Conservation (phyloP, 2,113 vertebrate species). For the Odocoileus virginianus region DNA sequence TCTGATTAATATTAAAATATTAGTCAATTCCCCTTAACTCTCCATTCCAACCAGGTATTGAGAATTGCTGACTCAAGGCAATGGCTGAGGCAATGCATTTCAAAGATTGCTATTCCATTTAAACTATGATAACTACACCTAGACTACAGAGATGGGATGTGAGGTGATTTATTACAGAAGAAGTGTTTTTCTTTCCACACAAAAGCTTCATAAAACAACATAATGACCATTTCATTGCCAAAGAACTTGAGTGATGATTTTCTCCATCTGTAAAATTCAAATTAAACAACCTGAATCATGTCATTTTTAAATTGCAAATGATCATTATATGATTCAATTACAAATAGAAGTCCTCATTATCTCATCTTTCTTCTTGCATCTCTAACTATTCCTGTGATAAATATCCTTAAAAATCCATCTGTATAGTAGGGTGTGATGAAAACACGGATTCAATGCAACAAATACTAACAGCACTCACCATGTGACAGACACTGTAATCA, state of each 20-base stretch:
- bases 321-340: constrained; percentile 33
- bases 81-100: not conserved
- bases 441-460: not conserved
- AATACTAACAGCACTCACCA: not conserved
- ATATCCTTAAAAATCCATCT: not conserved
- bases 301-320: constrained; percentile 46
- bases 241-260: constrained; percentile 29
- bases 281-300: not conserved
- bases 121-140: not conserved
- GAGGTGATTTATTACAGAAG: constrained; percentile 13
- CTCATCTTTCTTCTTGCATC: not conserved
- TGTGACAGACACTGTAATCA: not conserved
- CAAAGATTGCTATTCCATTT: not conserved
- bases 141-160: not conserved
- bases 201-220: constrained; percentile 49
- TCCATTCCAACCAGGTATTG: not conserved
- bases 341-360: constrained; percentile 1
- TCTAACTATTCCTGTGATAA: not conserved
- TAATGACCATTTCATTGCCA: constrained; percentile 42
- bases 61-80: not conserved
- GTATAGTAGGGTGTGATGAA: not conserved
- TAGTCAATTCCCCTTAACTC: not conserved
- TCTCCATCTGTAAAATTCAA: constrained; percentile 12
- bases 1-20: constrained; percentile 17
- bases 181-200: not conserved